Evolutionary conservation across 2,888 invertebrate genomes (phyloP).

Genomic region (Drosophila austrosaltans): DNA sequence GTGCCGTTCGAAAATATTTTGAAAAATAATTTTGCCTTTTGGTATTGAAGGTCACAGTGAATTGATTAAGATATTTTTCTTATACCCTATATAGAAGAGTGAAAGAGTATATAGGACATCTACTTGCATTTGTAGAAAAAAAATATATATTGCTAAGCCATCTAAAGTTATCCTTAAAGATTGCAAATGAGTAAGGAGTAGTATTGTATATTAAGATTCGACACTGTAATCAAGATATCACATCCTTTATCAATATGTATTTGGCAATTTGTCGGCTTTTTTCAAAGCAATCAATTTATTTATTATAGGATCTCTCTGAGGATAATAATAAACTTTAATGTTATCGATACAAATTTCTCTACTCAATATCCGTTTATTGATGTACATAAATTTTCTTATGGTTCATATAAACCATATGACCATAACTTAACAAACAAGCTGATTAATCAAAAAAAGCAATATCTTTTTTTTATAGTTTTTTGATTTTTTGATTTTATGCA

Average conservation of each 20-base stretch:
- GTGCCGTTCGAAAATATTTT: background rate
- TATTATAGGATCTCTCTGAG: no score
- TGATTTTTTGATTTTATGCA: background rate
- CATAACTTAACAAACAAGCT: background rate
- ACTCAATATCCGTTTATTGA: background rate
- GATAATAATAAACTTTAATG: background rate
- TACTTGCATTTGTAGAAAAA: no score
- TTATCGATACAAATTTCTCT: background rate
- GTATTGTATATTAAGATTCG: no score
- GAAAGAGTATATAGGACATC: background rate
- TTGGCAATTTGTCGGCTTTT: no score
- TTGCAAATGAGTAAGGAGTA: no score
- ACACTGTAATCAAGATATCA: no score
- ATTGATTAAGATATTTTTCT: conserved; percentile 6
- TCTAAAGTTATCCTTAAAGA: no score
- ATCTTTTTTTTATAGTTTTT: background rate
- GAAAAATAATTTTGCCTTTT: background rate
- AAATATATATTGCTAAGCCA: no score
- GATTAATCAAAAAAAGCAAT: background rate
- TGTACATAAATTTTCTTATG: background rate
- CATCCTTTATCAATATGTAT: no score
- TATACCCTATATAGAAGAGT: background rate
- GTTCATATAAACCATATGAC: background rate
- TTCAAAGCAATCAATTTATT: no score
- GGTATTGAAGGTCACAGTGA: background rate